Evolutionary conservation across 2,797 vertebrate species (phyloP).

Genomic region (Sylvia borin): DNA sequence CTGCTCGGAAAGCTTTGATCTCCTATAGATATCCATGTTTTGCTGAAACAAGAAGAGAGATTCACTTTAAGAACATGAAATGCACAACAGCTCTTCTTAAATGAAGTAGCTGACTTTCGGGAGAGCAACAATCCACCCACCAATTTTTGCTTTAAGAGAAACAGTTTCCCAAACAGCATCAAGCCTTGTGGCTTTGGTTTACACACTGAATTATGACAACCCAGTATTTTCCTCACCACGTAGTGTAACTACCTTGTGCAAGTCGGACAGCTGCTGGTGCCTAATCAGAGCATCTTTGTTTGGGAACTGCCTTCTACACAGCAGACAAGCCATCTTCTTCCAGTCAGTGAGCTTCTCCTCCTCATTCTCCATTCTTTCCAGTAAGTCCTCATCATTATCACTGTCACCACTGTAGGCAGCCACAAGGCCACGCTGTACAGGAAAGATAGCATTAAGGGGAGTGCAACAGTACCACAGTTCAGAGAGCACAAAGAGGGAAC

Average conservation of each 20-base stretch:
- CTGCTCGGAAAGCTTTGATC: constrained; percentile 89
- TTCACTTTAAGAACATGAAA: not conserved
- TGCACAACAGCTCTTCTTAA: not conserved
- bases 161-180: not conserved
- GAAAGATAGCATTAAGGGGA: not conserved
- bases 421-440: constrained; percentile 87
- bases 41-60: constrained; percentile 79
- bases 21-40: constrained; percentile 93
- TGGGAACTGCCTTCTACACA: constrained; percentile 97
- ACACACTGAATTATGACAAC: not conserved
- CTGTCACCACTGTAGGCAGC: constrained; percentile 98
- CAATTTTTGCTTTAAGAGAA: not conserved
- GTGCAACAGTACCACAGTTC: not conserved
- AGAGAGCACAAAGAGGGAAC: not conserved
- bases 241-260: constrained; percentile 88
- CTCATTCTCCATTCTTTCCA: constrained; percentile 82
- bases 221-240: not conserved
- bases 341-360: constrained; percentile 94
- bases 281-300: constrained; percentile 91
- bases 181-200: accelerated
- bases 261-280: constrained; percentile 95
- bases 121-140: not conserved
- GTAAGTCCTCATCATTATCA: constrained; percentile 90
- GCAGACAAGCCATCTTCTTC: constrained; percentile 94
- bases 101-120: accelerated